Conservation (phyloP, 2,888 invertebrate genomes). For the Oligia fasciuncula region DNA sequence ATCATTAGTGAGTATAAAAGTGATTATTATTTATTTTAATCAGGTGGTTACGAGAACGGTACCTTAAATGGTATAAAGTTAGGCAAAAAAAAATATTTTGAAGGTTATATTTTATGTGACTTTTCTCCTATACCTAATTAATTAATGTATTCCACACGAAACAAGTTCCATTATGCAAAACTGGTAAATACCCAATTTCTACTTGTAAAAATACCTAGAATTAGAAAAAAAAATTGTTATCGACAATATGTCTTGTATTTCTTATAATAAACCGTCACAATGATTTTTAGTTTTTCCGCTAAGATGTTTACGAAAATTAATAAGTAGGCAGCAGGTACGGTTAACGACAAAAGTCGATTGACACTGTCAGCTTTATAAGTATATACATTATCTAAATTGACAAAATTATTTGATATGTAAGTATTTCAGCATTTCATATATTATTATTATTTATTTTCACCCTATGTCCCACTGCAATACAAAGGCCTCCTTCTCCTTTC, state of each 20-base stretch:
- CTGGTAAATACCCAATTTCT: conserved; percentile 10
- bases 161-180: neutral
- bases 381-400: neutral
- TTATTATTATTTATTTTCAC: no score
- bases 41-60: neutral
- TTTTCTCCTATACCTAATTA: neutral
- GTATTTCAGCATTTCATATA: neutral
- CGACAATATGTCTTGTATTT: conserved; percentile 17
- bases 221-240: neutral
- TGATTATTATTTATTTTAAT: neutral
- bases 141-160: neutral
- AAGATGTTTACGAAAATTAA: neutral
- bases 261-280: neutral
- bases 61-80: conserved; percentile 5
- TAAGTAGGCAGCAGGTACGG: neutral
- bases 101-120: neutral
- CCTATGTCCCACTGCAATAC: no score
- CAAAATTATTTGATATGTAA: neutral
- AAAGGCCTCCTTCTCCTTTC: no score
- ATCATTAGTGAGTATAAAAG: neutral
- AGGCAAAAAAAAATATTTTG: neutral
- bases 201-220: neutral
- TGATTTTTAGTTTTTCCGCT: neutral
- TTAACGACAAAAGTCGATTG: neutral
- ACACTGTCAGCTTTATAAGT: neutral